Percentiles rank a stretch among this genome's conserved stretches.
Evolutionary conservation across 2,888 invertebrate genomes (phyloP).

Genomic region (Galeruca laticollis): DNA sequence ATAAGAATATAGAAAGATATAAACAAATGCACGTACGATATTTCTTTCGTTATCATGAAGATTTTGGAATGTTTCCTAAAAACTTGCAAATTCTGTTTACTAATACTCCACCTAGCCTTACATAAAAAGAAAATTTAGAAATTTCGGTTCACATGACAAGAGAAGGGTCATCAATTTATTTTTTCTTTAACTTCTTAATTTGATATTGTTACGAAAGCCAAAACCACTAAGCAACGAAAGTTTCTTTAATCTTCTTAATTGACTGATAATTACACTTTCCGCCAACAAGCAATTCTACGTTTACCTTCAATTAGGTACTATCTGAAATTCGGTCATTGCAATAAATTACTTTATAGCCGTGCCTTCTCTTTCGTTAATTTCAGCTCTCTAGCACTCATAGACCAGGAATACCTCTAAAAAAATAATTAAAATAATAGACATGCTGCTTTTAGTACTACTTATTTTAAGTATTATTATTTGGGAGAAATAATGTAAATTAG

Average conservation of each 20-base stretch:
- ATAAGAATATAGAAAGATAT: no score
- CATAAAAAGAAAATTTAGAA: no score
- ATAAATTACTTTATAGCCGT: constrained; percentile 5
- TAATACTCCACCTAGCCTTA: no score
- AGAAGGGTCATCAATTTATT: no score
- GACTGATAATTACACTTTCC: not conserved
- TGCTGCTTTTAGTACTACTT: no score
- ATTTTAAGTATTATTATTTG: no score
- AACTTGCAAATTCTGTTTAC: no score
- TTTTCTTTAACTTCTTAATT: constrained; percentile 1
- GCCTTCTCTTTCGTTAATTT: constrained; percentile 18
- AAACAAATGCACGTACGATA: no score
- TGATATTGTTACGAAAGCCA: not conserved
- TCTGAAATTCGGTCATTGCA: constrained; percentile 16
- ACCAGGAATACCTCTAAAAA: not conserved
- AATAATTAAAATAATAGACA: not conserved
- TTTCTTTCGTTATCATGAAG: no score
- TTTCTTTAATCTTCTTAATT: constrained; percentile 2
- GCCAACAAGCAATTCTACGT: constrained; percentile 1
- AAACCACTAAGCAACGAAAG: constrained; percentile 2
- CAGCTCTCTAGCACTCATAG: constrained; percentile 3
- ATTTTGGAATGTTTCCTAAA: no score
- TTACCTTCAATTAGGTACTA: not conserved
- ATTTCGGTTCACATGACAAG: no score
- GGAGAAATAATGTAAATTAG: no score